phyloP scores from a whole-genome alignment of 2,113 vertebrate genomes.

The Mus pahari region DNA sequence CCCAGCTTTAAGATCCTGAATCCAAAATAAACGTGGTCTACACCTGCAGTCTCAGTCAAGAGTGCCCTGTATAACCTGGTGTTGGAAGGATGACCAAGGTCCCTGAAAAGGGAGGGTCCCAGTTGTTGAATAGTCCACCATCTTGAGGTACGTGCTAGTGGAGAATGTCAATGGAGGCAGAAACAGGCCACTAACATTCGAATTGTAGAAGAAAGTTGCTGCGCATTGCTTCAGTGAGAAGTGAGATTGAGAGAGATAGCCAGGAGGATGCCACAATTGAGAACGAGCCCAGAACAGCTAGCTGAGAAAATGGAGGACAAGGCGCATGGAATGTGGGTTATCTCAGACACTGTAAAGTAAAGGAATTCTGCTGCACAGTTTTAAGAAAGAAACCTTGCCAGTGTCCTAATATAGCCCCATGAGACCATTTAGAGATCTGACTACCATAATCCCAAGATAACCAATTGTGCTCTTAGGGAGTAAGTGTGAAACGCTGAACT shows the following conservation, averaged over 20 bases:
- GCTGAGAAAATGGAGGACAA: neutral
- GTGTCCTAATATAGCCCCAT: neutral
- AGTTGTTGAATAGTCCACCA: neutral
- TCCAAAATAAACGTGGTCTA: neutral
- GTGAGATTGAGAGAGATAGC: neutral
- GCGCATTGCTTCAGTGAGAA: neutral
- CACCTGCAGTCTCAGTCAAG: neutral
- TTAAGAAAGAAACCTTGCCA: neutral
- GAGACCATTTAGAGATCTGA: neutral
- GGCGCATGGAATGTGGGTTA: fast-evolving
- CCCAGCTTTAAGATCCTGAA: neutral
- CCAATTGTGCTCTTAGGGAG: neutral
- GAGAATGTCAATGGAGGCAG: too few species aligned
- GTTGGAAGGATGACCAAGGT: neutral
- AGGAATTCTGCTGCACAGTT: too few species aligned
- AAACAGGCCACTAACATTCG: too few species aligned
- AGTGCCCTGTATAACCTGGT: neutral
- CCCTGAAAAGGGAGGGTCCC: too few species aligned
- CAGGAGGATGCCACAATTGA: too few species aligned
- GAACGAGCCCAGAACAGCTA: neutral
- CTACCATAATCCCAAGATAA: neutral
- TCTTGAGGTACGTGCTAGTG: neutral
- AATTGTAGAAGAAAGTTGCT: neutral
- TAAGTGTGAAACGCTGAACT: slow-evolving; percentile 28
- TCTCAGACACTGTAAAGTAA: neutral